These are phyloP conservation scores for Sinhomidia bicolor DNA, from an alignment of 2,888 invertebrate species.

Conservation along the genomic window DNA sequence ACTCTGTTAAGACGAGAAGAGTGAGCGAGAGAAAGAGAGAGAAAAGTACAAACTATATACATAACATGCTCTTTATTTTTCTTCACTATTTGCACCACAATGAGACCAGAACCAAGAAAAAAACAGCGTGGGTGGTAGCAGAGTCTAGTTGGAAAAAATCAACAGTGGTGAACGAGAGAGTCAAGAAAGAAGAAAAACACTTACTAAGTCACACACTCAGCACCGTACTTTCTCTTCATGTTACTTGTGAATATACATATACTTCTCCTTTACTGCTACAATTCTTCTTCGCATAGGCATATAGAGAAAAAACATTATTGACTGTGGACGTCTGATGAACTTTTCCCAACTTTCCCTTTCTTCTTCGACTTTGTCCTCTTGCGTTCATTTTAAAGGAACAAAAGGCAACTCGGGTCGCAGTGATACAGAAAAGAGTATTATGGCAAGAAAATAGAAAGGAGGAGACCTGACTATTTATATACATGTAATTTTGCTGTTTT, in stretches of 20 bases:
- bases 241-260: not conserved
- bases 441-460: not conserved
- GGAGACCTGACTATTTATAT: slow-evolving; percentile 49
- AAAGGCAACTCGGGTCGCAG: not conserved
- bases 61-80: not conserved
- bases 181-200: slow-evolving; percentile 31
- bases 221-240: slow-evolving; percentile 41
- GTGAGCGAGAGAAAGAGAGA: no score
- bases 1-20: not conserved
- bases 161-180: slow-evolving; percentile 3
- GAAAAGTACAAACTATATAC: not conserved
- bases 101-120: not conserved
- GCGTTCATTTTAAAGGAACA: slow-evolving; percentile 36
- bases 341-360: slow-evolving; percentile 55
- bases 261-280: slow-evolving; percentile 9
- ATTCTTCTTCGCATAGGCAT: slow-evolving; percentile 11
- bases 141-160: slow-evolving; percentile 6
- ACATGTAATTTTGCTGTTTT: slow-evolving; percentile 26
- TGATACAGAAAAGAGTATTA: not conserved
- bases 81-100: not conserved
- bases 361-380: not conserved
- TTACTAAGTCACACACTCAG: no score
- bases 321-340: slow-evolving; percentile 62
- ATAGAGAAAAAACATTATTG: slow-evolving; percentile 54
- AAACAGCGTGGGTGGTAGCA: not conserved